These are phyloP conservation scores for Papilio dardanus DNA, from an alignment of 1,140 invertebrate species.

Conservation along the genomic window DNA sequence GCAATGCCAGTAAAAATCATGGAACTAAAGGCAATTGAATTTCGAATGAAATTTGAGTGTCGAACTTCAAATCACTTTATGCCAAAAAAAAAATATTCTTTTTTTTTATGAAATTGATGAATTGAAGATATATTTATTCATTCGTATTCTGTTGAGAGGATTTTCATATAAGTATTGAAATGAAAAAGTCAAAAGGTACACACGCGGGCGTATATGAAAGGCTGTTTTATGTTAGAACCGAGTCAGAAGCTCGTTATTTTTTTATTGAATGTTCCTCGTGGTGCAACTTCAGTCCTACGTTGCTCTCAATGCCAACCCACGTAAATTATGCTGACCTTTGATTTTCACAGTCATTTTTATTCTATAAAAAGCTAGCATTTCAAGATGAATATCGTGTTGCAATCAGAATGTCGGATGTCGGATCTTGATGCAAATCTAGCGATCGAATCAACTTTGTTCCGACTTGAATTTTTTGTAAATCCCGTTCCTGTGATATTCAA, in stretches of 20 bases:
- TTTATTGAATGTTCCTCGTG: conserved; percentile 18
- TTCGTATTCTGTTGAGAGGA: neutral
- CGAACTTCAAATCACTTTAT: neutral
- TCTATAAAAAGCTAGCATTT: neutral
- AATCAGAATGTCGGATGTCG: conserved; percentile 18
- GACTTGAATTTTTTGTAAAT: conserved; percentile 13
- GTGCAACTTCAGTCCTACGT: neutral
- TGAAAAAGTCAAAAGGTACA: conserved; percentile 1
- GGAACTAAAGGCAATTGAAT: neutral
- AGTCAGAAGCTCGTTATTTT: conserved; percentile 3
- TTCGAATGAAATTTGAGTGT: conserved; percentile 1
- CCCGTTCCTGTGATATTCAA: neutral
- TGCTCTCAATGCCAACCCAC: neutral
- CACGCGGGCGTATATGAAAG: neutral
- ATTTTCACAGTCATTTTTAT: conserved; percentile 15
- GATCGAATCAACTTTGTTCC: neutral
- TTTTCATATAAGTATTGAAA: conserved; percentile 22
- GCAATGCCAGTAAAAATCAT: neutral
- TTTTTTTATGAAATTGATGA: conserved; percentile 21
- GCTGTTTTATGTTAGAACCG: conserved; percentile 8
- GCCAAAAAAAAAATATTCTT: neutral
- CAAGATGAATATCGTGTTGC: neutral
- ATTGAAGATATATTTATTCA: neutral
- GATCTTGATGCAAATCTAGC: conserved; percentile 18
- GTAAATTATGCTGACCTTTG: conserved; percentile 1